phyloP scores from a whole-genome alignment of 2,113 vertebrate species.

The Canis aureus region DNA sequence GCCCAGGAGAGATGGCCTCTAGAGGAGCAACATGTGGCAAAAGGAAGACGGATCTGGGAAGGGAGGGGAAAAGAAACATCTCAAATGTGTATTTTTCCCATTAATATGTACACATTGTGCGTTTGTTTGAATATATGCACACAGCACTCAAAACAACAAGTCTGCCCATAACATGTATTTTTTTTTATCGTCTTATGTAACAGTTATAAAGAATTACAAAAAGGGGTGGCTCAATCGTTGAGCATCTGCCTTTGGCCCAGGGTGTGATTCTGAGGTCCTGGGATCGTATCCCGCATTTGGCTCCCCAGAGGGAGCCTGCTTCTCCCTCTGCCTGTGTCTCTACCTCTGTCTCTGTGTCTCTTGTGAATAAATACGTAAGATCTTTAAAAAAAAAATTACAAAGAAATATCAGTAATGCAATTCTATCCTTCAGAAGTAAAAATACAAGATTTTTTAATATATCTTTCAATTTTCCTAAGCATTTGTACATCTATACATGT shows the following conservation, averaged over 20 bases:
- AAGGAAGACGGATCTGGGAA: slow-evolving; percentile 16
- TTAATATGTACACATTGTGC: background rate
- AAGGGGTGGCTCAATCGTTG: too few species aligned
- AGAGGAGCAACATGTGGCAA: slow-evolving; percentile 50
- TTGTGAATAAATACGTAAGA: too few species aligned
- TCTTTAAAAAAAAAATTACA: background rate
- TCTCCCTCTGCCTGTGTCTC: too few species aligned
- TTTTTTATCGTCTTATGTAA: slow-evolving; percentile 64
- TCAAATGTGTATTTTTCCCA: slow-evolving; percentile 69
- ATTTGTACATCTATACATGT: background rate
- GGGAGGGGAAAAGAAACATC: background rate
- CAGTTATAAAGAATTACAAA: slow-evolving; percentile 80
- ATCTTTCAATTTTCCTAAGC: background rate
- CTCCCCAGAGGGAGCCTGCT: too few species aligned
- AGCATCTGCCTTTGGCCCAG: too few species aligned
- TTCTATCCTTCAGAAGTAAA: background rate
- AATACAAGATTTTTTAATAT: background rate
- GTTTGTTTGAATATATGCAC: slow-evolving; percentile 67
- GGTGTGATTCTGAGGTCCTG: too few species aligned
- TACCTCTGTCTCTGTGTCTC: too few species aligned
- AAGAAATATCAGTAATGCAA: slow-evolving; percentile 78
- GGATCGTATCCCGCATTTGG: too few species aligned
- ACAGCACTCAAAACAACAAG: background rate
- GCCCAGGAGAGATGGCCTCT: slow-evolving; percentile 69
- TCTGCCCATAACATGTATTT: slow-evolving; percentile 24